Evolutionary conservation across 2,113 vertebrate genomes (phyloP).

Genomic region (Sterrhoptilus dennistouni): DNA sequence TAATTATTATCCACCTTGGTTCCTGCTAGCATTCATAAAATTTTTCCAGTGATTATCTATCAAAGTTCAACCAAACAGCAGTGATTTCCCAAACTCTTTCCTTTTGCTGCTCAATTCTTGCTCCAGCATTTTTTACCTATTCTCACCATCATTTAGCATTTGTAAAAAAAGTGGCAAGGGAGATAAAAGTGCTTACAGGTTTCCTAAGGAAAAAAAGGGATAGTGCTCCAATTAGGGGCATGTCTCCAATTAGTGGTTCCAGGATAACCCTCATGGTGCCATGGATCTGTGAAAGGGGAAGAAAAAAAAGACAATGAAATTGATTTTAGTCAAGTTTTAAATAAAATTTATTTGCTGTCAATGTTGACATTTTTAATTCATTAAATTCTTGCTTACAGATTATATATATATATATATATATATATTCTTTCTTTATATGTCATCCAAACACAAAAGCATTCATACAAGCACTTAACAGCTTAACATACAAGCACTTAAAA

Average conservation of each 20-base stretch:
- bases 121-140: background rate
- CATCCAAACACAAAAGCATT: background rate
- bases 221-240: slow-evolving; percentile 92
- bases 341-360: background rate
- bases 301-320: background rate
- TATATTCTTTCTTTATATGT: background rate
- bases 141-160: background rate
- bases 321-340: background rate
- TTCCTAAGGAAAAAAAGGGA: slow-evolving; percentile 95
- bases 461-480: background rate
- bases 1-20: background rate
- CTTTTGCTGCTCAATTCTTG: background rate
- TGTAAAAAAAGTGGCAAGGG: background rate
- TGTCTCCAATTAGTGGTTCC: slow-evolving; percentile 94
- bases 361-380: background rate
- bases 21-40: background rate
- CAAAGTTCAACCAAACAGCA: background rate
- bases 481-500: background rate
- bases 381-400: background rate
- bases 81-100: background rate
- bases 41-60: background rate
- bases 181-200: slow-evolving; percentile 80
- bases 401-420: background rate
- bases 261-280: slow-evolving; percentile 93
- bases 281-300: slow-evolving; percentile 79